Percentiles rank a stretch among this genome's conserved stretches.
These are phyloP conservation scores for Chunga burmeisteri DNA, from an alignment of 2,113 vertebrate species.

Conservation along the genomic window DNA sequence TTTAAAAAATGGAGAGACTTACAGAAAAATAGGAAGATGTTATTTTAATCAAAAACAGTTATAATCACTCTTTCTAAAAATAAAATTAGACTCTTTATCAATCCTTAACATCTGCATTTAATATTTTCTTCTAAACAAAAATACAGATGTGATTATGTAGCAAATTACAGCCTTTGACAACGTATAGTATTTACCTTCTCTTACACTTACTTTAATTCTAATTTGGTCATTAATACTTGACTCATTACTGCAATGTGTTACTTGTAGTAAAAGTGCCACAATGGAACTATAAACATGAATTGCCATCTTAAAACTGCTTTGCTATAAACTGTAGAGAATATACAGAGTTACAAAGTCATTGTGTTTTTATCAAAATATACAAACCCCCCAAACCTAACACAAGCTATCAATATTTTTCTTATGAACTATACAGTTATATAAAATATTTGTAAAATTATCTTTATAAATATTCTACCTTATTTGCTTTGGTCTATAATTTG, in stretches of 20 bases:
- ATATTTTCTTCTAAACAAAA: conserved; percentile 79
- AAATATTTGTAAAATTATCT: conserved; percentile 83
- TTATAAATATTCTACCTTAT: conserved; percentile 84
- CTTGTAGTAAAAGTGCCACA: conserved; percentile 75
- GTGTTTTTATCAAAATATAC: conserved; percentile 81
- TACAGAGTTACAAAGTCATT: conserved; percentile 80
- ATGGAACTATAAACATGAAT: conserved; percentile 75
- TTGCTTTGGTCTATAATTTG: conserved; percentile 82
- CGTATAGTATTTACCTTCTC: conserved; percentile 67
- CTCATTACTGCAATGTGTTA: conserved; percentile 71
- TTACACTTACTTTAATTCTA: conserved; percentile 73
- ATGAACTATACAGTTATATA: conserved; percentile 80
- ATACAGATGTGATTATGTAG: conserved; percentile 77
- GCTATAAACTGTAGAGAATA: conserved; percentile 82
- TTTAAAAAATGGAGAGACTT: conserved; percentile 64
- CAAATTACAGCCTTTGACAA: conserved; percentile 75
- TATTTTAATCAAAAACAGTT: conserved; percentile 79
- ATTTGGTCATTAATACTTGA: conserved; percentile 74
- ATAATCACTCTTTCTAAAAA: conserved; percentile 77
- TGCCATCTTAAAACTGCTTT: conserved; percentile 79
- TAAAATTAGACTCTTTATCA: conserved; percentile 78
- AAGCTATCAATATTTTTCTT: conserved; percentile 75
- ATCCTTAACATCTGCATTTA: conserved; percentile 81
- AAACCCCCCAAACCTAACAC: conserved; percentile 77
- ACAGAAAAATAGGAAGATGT: conserved; percentile 67